A percentile compares a stretch with the other conserved stretches of the same genome.
Conservation (phyloP, 2,888 invertebrate species). For the Chironomus riparius region DNA sequence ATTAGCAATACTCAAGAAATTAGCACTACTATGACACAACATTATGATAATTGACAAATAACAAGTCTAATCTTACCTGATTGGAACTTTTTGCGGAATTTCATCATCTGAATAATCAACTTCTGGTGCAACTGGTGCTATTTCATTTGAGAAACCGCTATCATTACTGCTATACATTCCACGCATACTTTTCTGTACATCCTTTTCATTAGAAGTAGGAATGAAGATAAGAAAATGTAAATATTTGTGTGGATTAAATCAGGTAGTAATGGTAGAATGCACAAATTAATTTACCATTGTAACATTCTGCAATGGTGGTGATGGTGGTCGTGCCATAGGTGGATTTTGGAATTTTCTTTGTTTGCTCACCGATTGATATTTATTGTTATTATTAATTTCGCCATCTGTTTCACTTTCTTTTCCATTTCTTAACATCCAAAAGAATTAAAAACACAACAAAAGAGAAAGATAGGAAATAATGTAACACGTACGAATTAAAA, state of each 20-base stretch:
- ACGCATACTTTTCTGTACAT: not conserved
- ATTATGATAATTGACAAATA: not conserved
- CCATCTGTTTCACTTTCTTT: not conserved
- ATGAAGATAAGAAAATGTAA: not conserved
- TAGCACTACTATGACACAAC: not conserved
- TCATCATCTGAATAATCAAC: conserved; percentile 87
- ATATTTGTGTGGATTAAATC: too few relatives aligned
- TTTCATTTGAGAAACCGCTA: conserved; percentile 85
- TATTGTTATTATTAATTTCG: not conserved
- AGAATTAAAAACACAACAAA: not conserved
- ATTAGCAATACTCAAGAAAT: not conserved
- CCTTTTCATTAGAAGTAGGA: not conserved
- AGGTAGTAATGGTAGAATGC: too few relatives aligned
- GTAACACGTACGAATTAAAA: not conserved
- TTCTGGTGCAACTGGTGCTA: conserved; percentile 75
- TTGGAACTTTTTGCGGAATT: conserved; percentile 43
- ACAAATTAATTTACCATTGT: not conserved
- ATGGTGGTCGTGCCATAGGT: not conserved
- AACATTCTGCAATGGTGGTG: not conserved
- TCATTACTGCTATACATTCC: conserved; percentile 64
- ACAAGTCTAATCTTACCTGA: conserved; percentile 41
- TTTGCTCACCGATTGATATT: not conserved
- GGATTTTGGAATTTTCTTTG: not conserved
- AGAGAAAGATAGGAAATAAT: not conserved
- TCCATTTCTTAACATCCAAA: not conserved